A percentile compares a stretch with the other conserved stretches of the same genome.
Conservation (phyloP, 1,140 invertebrate genomes). For the Araneus ventricosus region DNA sequence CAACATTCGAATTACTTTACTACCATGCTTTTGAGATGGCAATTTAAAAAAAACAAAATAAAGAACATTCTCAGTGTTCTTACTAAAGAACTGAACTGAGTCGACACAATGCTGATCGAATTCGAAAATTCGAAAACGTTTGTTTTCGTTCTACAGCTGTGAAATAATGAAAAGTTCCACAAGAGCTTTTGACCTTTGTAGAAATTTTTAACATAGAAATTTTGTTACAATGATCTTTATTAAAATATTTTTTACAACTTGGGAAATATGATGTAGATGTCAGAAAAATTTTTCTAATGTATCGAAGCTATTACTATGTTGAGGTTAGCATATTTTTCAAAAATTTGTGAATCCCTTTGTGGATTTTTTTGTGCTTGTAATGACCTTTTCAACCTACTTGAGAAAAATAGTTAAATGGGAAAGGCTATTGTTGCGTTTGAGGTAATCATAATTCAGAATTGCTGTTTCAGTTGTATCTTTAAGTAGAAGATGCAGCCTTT, state of each 20-base stretch:
- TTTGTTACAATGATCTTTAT: background rate
- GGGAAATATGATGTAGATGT: background rate
- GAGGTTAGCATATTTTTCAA: slow-evolving; percentile 46
- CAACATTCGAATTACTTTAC: too few species aligned
- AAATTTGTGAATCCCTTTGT: background rate
- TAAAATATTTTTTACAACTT: background rate
- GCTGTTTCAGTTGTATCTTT: background rate
- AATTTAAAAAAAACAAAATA: too few species aligned
- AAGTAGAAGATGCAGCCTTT: background rate
- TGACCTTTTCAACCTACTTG: too few species aligned
- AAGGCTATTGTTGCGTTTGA: too few species aligned
- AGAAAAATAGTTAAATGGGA: too few species aligned
- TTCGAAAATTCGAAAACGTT: slow-evolving; percentile 12
- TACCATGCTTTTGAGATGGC: too few species aligned
- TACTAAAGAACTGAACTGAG: background rate
- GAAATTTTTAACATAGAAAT: background rate
- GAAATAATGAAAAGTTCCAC: background rate
- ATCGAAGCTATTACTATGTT: slow-evolving; percentile 70
- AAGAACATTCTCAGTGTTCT: too few species aligned
- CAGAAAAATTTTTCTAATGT: slow-evolving; percentile 54
- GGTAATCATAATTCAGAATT: too few species aligned
- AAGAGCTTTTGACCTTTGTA: background rate
- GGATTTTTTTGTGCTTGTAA: too few species aligned
- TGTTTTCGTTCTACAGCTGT: background rate
- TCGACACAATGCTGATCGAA: background rate